Base-by-base conservation (phyloP, 2,113 vertebrate species). In the Archocentrus centrarchus region DNA sequence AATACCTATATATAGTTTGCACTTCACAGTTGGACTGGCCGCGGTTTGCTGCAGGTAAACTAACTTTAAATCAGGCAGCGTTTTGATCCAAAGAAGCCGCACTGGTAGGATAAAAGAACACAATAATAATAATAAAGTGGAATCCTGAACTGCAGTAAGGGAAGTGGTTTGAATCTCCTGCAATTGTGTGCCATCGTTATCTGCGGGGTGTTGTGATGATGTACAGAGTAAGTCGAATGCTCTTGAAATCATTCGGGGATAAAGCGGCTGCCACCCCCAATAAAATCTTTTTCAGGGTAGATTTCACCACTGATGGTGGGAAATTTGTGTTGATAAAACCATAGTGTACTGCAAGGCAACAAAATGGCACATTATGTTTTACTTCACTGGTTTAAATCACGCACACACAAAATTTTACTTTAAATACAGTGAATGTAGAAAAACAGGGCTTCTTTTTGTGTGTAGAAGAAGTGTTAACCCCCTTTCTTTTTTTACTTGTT, bases 291-390 rank as follows among this genome's bases (percentile, higher is more conserved):
- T 88, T 85, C 87, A 85, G 84, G 87, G 64, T 84, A 88, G 88
- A 88, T 86, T 89, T 91, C 80, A 87, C 82, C 68, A 22, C 80
- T 24, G 58, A 91, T 91, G 80, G 75, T 44, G 82, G 82, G 9
- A 85, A 87, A 84, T 79, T 80, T 77, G 59, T 88, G 88, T 84
- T 84, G 88, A 79, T 88, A 85, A 81, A 83, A 89, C 79, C 63
- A 76, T 5, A 1, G 50, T 47, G 63, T 5, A 50, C 57, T 24
- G 24, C 79, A 47, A 81, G 85, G 84, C 79, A 83, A 86, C 76
- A 88, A 27, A 68, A 85, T n/a, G 57, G 35, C 50, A 84, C 78
- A 78, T 84, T 64, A 37, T 64, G 76, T 88, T 87, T 88, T 75
- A 85, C n/a, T 57, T 61, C 64, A 3, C 39, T 1, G 66, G 11